Evolutionary conservation across 2,113 vertebrate species (phyloP).

Genomic region (Beaufortia kweichowensis): DNA sequence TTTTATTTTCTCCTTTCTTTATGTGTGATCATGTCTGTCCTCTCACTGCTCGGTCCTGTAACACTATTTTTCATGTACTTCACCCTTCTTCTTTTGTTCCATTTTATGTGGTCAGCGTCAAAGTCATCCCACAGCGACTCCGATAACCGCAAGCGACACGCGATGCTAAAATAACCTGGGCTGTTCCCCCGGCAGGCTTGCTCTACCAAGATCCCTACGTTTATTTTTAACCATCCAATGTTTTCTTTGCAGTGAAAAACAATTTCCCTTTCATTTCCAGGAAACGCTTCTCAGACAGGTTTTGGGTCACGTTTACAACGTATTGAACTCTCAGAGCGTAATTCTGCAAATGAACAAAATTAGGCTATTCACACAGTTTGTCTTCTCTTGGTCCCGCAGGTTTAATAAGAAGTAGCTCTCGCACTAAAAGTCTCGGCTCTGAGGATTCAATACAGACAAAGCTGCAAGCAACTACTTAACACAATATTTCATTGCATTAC

Average conservation of each 20-base stretch:
- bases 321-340: constrained; percentile 29
- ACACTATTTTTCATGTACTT: constrained; percentile 33
- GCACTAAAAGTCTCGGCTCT: constrained; percentile 15
- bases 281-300: constrained; percentile 36
- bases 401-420: constrained; percentile 29
- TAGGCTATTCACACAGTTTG: neutral
- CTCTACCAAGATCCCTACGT: constrained; percentile 13
- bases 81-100: constrained; percentile 39
- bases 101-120: constrained; percentile 40
- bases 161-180: constrained; percentile 32
- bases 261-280: constrained; percentile 36
- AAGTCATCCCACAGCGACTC: constrained; percentile 24
- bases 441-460: constrained; percentile 34
- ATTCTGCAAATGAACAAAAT: neutral
- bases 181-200: constrained; percentile 41
- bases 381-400: constrained; percentile 38
- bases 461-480: constrained; percentile 6
- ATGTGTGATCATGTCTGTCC: constrained; percentile 52
- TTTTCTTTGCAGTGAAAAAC: constrained; percentile 49
- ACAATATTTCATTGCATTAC: constrained; percentile 9
- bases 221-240: constrained; percentile 46
- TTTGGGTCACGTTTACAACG: constrained; percentile 19
- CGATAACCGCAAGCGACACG: neutral
- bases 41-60: constrained; percentile 36
- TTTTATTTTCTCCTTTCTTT: constrained; percentile 42